Conservation (phyloP, 1,140 invertebrate species). For the Saccostrea glomerata region DNA sequence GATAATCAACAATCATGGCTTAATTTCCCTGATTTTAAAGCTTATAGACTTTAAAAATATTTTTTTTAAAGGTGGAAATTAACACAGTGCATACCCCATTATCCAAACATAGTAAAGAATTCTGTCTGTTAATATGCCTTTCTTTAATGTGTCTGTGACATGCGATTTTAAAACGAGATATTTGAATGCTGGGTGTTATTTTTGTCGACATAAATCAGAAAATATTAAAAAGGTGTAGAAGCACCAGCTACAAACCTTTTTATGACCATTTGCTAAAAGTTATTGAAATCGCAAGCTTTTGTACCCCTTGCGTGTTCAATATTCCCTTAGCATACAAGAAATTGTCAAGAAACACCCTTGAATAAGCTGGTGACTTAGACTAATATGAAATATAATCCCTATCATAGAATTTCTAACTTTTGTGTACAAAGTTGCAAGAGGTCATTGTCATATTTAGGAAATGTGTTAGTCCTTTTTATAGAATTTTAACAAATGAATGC, state of each 20-base stretch:
- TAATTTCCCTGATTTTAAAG: neutral
- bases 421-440: conserved; percentile 11
- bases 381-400: conserved; percentile 4
- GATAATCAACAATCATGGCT: neutral
- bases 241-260: conserved; percentile 3
- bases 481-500: neutral
- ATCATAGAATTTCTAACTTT: conserved; percentile 2
- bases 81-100: conserved; percentile 11
- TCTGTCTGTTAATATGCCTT: neutral
- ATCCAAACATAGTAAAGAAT: neutral
- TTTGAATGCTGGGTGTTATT: conserved; percentile 11
- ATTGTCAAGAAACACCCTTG: neutral
- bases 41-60: neutral
- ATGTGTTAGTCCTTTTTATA: neutral
- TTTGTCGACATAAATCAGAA: neutral
- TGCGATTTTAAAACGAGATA: conserved; percentile 27
- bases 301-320: conserved; percentile 9
- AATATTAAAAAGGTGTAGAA: conserved; percentile 7
- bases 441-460: neutral
- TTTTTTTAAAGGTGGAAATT: neutral
- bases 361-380: neutral
- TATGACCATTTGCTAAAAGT: neutral
- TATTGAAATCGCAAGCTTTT: conserved; percentile 8
- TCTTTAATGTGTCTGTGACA: neutral
- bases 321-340: neutral